Percentiles rank a stretch among this genome's conserved stretches.
Conservation (phyloP, 1,140 invertebrate species). For the Ceratoteleas bidentatus region DNA sequence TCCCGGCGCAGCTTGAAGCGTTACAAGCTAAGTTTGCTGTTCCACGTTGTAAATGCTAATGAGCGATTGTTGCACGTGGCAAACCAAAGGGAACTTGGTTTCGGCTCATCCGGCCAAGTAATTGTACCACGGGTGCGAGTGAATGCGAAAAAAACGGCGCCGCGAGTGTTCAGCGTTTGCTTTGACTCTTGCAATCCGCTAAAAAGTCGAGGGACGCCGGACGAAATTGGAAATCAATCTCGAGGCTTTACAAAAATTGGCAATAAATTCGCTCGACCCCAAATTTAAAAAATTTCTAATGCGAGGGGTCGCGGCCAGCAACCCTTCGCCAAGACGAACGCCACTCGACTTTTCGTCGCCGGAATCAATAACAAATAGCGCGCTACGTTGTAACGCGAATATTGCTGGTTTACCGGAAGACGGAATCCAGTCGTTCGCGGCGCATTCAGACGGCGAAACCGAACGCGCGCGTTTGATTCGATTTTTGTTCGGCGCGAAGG, state of each 20-base stretch:
- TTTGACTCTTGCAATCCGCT: slow-evolving; percentile 55
- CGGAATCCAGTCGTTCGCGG: not conserved
- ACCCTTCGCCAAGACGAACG: slow-evolving; percentile 54
- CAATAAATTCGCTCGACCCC: slow-evolving; percentile 77
- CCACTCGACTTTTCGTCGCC: slow-evolving; percentile 61
- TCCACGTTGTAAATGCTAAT: slow-evolving; percentile 16
- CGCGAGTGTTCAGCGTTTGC: slow-evolving; percentile 44
- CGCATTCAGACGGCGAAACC: not conserved
- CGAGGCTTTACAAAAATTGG: slow-evolving; percentile 79
- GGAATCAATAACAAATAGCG: slow-evolving; percentile 71
- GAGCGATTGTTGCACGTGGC: not conserved
- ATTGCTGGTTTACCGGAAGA: slow-evolving; percentile 13
- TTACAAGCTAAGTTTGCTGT: slow-evolving; percentile 23
- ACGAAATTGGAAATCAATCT: slow-evolving; percentile 77
- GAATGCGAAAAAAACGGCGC: not conserved
- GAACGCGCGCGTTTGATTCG: no score
- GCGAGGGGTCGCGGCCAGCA: slow-evolving; percentile 67
- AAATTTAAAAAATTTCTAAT: slow-evolving; percentile 79
- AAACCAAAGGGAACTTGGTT: not conserved
- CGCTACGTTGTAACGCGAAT: slow-evolving; percentile 38
- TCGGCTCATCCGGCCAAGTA: not conserved
- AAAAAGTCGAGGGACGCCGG: slow-evolving; percentile 46
- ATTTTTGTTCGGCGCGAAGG: no score
- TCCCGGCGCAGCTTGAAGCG: slow-evolving; percentile 8
- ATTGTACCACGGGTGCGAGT: not conserved